Conservation (phyloP, 1,140 invertebrate species). For the Solen grandis region DNA sequence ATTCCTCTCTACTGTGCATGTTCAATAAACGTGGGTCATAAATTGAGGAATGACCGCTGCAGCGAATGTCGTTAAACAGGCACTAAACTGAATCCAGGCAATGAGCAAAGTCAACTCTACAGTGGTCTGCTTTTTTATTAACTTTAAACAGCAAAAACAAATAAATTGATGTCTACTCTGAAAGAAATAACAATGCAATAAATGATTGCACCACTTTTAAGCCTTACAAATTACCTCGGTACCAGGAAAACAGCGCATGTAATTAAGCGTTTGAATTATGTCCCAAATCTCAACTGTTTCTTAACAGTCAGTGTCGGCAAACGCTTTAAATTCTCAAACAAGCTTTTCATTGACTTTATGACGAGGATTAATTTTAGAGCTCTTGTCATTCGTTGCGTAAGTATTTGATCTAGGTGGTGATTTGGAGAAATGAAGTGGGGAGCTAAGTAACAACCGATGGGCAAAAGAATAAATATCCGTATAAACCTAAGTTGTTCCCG, state of each 20-base stretch:
- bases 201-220: constrained; percentile 12
- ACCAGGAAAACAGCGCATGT: constrained; percentile 39
- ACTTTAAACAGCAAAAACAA: constrained; percentile 18
- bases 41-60: background rate
- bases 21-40: background rate
- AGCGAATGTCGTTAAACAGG: background rate
- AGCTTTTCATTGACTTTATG: constrained; percentile 56
- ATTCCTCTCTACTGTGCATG: background rate
- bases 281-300: constrained; percentile 36
- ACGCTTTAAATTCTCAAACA: constrained; percentile 53
- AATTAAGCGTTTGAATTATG: constrained; percentile 54
- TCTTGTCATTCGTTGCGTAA: constrained; percentile 37
- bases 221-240: constrained; percentile 42
- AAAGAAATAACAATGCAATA: background rate
- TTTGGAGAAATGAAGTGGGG: constrained; percentile 15
- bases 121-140: background rate
- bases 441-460: constrained; percentile 38
- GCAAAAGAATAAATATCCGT: constrained; percentile 38
- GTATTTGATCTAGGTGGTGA: constrained; percentile 49
- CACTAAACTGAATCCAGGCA: background rate
- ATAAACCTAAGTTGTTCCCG: constrained; percentile 24
- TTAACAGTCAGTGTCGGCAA: constrained; percentile 21
- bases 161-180: background rate
- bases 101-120: constrained; percentile 1
- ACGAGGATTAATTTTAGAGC: constrained; percentile 36